Evolutionary conservation across 35 echinoderm and acorn worm genomes (phyloP), one percentile per base, ranked within the genome.

Genomic region (Chiridota heheva): DNA sequence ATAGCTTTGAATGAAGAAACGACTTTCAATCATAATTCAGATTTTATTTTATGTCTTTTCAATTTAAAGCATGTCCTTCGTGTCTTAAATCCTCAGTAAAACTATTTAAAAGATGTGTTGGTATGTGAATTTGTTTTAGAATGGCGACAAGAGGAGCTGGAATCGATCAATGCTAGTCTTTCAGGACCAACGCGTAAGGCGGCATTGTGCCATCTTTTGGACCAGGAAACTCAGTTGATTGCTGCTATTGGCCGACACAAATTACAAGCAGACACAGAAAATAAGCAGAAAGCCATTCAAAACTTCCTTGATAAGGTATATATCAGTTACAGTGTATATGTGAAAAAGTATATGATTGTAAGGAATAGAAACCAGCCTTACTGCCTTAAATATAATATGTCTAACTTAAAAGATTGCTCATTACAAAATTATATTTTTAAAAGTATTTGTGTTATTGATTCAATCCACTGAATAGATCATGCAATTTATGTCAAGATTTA

Each of bases 161-260:
- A 71, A 31, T 69, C 72, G 16, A 98, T 98, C 42, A 64, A 98
- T 53, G 63, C 85, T 20, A 68, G 72, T 1, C 56, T 91, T 66
- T 69, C 72, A 18, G 95, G 89, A 74, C 80, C 95, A 22, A 82
- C 85, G 40, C 90, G 95, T 10, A 98, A 98, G 77, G 95, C 95
- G 73, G 95, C 95, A 45, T 62, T 98, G 18, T 98, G 95, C 58
- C 95, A 98, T 40, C 74, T 98, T 24, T 76, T 98, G 20, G 95
- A 98, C 44, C 95, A 98, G 44, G 95, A 98, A 49, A 98, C 95
- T 15, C 95, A 98, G 59, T 60, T 98, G 44, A 91, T 98, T 68
- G 95, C 95, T 41, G 84, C 95, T 31, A 98, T 98, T 13, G 84
- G 89, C n/a, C 42, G 95, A 42, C 89, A 98, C 61, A 98, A 91